Conservation (phyloP, 2,113 vertebrate species). For the Agelaius tricolor region DNA sequence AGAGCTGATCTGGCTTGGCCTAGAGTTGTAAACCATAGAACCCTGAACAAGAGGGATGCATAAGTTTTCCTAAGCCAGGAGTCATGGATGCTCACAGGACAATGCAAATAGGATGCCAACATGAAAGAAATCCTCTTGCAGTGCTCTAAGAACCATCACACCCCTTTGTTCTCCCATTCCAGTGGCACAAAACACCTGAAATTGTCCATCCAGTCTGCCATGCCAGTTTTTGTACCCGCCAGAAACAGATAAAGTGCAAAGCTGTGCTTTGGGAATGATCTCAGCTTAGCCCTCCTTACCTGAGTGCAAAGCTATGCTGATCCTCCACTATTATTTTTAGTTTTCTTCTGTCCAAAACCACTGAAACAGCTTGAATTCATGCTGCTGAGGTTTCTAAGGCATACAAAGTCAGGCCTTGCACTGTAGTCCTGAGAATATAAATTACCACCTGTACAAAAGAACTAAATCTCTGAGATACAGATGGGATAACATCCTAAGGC, state of each 20-base stretch:
- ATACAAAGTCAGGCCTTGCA: neutral
- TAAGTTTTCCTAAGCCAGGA: neutral
- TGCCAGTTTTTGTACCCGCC: neutral
- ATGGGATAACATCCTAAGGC: neutral
- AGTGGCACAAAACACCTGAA: neutral
- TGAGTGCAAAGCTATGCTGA: neutral
- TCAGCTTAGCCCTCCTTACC: neutral
- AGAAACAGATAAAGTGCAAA: neutral
- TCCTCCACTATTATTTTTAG: neutral
- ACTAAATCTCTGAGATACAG: neutral
- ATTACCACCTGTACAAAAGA: neutral
- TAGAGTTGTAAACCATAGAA: neutral
- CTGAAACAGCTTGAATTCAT: neutral
- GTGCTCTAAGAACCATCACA: neutral
- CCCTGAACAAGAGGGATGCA: neutral
- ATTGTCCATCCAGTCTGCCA: neutral
- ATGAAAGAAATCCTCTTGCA: neutral
- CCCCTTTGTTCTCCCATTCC: fast-evolving
- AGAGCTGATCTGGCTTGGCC: neutral
- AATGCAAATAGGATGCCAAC: neutral
- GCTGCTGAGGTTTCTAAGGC: neutral
- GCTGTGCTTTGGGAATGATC: neutral
- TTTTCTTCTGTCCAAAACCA: neutral
- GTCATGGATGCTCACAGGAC: neutral
- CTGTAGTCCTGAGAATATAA: neutral